phyloP scores from a whole-genome alignment of 2,113 vertebrate species.

The Smithornis capensis region DNA sequence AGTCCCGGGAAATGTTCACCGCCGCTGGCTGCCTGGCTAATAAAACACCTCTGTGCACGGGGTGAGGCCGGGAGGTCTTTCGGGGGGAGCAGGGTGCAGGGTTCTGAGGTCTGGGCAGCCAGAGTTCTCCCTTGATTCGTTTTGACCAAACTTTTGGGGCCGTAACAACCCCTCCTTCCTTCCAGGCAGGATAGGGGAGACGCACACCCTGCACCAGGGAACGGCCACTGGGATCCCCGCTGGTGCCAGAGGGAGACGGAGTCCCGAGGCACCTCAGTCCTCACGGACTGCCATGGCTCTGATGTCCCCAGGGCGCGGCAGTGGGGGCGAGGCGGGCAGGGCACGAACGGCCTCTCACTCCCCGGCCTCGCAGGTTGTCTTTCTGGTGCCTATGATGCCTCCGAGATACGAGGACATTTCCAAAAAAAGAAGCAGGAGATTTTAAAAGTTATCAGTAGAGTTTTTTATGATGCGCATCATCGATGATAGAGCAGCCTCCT shows the following conservation, averaged over 20 bases:
- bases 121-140: background rate
- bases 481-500: background rate
- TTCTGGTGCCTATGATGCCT: background rate
- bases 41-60: background rate
- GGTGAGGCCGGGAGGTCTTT: background rate
- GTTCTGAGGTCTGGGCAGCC: background rate
- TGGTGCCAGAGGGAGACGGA: rapidly evolving
- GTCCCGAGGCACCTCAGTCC: background rate
- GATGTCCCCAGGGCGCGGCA: background rate
- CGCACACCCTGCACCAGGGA: rapidly evolving
- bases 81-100: too few species aligned
- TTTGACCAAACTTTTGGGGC: background rate
- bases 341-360: too few species aligned
- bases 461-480: background rate
- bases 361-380: background rate
- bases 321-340: background rate
- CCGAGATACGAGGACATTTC: background rate
- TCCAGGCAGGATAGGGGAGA: background rate
- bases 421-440: background rate
- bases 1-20: background rate
- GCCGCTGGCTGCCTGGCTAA: background rate
- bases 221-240: background rate
- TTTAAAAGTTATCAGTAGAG: background rate
- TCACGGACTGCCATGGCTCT: background rate
- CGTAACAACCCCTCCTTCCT: background rate